Evolutionary conservation across 2,113 vertebrate species (phyloP).

Genomic region (Eudyptes chrysolophus): DNA sequence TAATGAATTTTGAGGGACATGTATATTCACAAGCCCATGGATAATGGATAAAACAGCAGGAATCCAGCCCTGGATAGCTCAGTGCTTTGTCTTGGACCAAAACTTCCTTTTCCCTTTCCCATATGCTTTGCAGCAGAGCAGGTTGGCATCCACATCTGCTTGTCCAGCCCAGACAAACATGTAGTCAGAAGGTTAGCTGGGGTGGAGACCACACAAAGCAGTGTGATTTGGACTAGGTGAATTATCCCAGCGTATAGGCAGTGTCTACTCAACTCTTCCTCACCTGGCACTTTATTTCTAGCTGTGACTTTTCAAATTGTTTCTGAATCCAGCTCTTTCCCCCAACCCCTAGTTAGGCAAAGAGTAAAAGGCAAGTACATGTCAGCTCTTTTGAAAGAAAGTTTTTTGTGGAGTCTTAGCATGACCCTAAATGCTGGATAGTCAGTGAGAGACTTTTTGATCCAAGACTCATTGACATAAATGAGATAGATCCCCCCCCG

Average conservation of each 20-base stretch:
- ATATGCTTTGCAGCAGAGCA: background rate
- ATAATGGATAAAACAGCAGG: background rate
- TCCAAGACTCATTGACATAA: background rate
- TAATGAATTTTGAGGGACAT: background rate
- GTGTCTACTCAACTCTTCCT: background rate
- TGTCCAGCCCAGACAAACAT: background rate
- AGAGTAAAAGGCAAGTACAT: background rate
- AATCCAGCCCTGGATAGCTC: background rate
- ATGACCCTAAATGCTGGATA: background rate
- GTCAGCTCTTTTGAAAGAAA: background rate
- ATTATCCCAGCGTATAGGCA: background rate
- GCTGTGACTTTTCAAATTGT: background rate
- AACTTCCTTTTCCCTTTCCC: conserved; percentile 3
- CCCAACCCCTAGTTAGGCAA: background rate
- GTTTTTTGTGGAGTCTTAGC: background rate
- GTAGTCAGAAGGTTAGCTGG: background rate
- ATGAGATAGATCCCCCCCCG: no score
- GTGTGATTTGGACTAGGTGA: background rate
- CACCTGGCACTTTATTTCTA: background rate
- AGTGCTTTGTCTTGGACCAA: conserved; percentile 6
- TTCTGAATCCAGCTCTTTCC: background rate
- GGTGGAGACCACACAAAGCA: background rate
- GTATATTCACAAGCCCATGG: background rate
- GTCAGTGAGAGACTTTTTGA: background rate
- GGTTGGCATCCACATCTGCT: background rate